Base-by-base conservation (phyloP, 2,113 vertebrate species). In the Eublepharis macularius region DNA sequence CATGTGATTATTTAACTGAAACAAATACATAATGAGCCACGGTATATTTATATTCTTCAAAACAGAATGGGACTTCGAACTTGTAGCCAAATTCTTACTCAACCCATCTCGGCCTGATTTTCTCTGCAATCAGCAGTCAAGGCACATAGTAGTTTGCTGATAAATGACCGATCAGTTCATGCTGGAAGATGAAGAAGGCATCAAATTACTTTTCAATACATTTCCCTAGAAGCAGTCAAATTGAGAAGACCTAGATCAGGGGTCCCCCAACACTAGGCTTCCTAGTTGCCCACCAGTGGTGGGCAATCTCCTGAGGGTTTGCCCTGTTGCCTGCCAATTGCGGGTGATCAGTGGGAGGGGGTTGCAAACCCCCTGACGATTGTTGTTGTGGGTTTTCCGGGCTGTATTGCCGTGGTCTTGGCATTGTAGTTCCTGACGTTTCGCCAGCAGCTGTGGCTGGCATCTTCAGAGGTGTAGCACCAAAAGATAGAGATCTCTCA, bases 111-210 rank as follows among this genome's bases (percentile, higher is more conserved):
- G 91, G 87, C 82, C 83, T 81, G 75, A 68, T 81, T 92, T 83
- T 66, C 87, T 6, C 83, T 57, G 83, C 92, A 91, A 90, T 92
- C 87, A 74, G 87, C 89, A 89, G 91, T 92, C 88, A 82, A 85
- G 84, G 85, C 1, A 21, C 88, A 93, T 90, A 88, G 92, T 91
- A 93, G 92, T 91, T 92, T 93, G 88, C 92, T 93, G 93, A 94
- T 91, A 95, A 93, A 95, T 91, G 93, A 94, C 90, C 93, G 93
- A 95, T 91, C 93, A 90, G 85, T 92, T 93, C 91, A 21, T 93
- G 89, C 92, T 88, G 78, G 82, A 89, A 93, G 93, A 94, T 92
- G 93, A 95, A 94, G 89, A 94, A 93, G 92, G 92, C 92, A 93
- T 94, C 93, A 92, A 94, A 93, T 91, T 93, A 92, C 92, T 85